These are phyloP conservation scores for Pempheris klunzingeri DNA, from an alignment of 2,797 vertebrate species.

Conservation along the genomic window DNA sequence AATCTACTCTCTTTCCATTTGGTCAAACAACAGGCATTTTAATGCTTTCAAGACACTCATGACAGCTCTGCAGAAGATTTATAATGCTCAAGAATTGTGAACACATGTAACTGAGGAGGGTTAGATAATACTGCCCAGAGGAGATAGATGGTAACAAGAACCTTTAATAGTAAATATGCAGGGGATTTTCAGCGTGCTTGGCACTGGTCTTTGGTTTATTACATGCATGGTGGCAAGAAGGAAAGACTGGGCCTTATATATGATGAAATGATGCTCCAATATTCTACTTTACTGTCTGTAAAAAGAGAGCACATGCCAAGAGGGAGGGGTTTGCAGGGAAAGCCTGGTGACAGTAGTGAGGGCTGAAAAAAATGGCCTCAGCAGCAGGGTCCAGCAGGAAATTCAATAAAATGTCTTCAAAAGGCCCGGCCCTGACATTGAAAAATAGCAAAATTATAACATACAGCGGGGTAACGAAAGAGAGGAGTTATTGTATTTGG, in stretches of 20 bases:
- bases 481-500: conserved; percentile 94
- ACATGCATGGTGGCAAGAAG: conserved; percentile 26
- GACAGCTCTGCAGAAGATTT: conserved; percentile 72
- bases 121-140: conserved; percentile 68
- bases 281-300: conserved; percentile 11
- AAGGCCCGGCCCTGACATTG: conserved; percentile 92
- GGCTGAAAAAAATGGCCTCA: conserved; percentile 64
- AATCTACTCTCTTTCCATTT: conserved; percentile 77
- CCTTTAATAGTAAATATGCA: conserved; percentile 52
- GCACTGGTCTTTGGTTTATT: conserved; percentile 27
- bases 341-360: conserved; percentile 41
- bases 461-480: conserved; percentile 90
- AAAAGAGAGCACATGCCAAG: conserved; percentile 18
- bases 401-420: conserved; percentile 95
- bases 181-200: conserved; percentile 54
- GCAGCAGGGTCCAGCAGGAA: conserved; percentile 89
- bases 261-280: conserved; percentile 32
- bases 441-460: conserved; percentile 95
- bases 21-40: conserved; percentile 80
- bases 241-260: conserved; percentile 28
- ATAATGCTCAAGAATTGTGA: conserved; percentile 68
- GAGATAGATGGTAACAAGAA: conserved; percentile 68
- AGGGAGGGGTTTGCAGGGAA: conserved; percentile 25
- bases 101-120: conserved; percentile 70
- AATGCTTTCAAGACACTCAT: conserved; percentile 75